These are phyloP conservation scores for Microtus montanus DNA, from an alignment of 2,113 vertebrate genomes.

Conservation along the genomic window DNA sequence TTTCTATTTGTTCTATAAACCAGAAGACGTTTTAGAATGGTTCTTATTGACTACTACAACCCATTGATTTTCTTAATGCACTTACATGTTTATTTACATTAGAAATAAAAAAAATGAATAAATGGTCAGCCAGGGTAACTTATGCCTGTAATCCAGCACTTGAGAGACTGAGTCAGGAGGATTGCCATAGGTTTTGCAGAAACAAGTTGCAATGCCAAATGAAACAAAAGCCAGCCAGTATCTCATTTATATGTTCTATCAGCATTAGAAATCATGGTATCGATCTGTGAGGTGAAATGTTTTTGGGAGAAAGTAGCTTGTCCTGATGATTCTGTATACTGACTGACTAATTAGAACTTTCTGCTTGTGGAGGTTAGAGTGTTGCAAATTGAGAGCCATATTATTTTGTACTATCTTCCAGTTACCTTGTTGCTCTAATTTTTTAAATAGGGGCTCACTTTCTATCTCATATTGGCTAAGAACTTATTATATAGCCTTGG, in stretches of 20 bases:
- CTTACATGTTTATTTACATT: not conserved
- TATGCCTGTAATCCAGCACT: not conserved
- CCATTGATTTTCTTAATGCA: not conserved
- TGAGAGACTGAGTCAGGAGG: not conserved
- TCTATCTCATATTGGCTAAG: not conserved
- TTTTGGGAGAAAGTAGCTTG: not conserved
- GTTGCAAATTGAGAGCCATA: not conserved
- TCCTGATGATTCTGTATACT: not conserved
- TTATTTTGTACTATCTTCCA: no score
- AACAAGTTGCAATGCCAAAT: conserved; percentile 24
- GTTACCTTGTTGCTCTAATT: not conserved
- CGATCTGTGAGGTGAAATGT: not conserved
- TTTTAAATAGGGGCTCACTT: not conserved
- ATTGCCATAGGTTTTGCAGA: not conserved
- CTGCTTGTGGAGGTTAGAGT: not conserved
- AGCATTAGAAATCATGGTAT: not conserved
- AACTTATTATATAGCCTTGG: not conserved
- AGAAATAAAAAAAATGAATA: not conserved
- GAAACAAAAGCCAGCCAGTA: not conserved
- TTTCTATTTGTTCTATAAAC: not conserved
- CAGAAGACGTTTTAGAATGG: not conserved
- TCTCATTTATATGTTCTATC: not conserved
- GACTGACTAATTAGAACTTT: not conserved
- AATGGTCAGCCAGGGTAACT: no score
- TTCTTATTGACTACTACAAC: not conserved